Conservation (phyloP, 1,140 invertebrate genomes). For the Hestina assimilis region DNA sequence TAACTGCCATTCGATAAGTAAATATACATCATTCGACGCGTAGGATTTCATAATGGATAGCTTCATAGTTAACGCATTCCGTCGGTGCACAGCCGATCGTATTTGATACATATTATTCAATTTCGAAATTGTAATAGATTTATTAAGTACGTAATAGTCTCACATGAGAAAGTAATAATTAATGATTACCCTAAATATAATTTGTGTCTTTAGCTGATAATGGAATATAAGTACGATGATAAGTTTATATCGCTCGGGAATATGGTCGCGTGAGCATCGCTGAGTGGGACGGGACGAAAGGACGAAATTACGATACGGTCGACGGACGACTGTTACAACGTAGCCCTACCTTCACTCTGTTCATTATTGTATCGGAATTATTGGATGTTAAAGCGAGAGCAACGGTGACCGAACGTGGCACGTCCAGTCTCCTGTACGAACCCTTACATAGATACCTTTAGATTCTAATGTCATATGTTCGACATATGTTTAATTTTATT, state of each 20-base stretch:
- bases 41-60: slow-evolving; percentile 58
- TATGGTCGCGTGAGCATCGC: slow-evolving; percentile 28
- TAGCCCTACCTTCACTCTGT: slow-evolving; percentile 36
- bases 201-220: slow-evolving; percentile 76
- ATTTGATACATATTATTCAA: slow-evolving; percentile 76
- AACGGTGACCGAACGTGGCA: slow-evolving; percentile 59
- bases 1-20: slow-evolving; percentile 77
- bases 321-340: slow-evolving; percentile 18
- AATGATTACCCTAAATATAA: slow-evolving; percentile 72
- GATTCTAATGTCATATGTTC: slow-evolving; percentile 77
- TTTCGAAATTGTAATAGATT: slow-evolving; percentile 75
- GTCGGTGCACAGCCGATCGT: slow-evolving; percentile 72
- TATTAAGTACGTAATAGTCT: slow-evolving; percentile 75
- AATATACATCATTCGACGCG: slow-evolving; percentile 69
- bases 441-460: slow-evolving; percentile 73
- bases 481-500: slow-evolving; percentile 79
- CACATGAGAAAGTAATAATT: slow-evolving; percentile 68
- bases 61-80: slow-evolving; percentile 69
- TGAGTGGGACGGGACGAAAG: slow-evolving; percentile 34
- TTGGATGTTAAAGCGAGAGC: no score
- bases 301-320: slow-evolving; percentile 30
- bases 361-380: slow-evolving; percentile 35
- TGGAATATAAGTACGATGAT: slow-evolving; percentile 67
- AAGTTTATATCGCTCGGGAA: slow-evolving; percentile 68
- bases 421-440: slow-evolving; percentile 52